Conservation (phyloP, 2,888 invertebrate species). For the Amiota mariae region DNA sequence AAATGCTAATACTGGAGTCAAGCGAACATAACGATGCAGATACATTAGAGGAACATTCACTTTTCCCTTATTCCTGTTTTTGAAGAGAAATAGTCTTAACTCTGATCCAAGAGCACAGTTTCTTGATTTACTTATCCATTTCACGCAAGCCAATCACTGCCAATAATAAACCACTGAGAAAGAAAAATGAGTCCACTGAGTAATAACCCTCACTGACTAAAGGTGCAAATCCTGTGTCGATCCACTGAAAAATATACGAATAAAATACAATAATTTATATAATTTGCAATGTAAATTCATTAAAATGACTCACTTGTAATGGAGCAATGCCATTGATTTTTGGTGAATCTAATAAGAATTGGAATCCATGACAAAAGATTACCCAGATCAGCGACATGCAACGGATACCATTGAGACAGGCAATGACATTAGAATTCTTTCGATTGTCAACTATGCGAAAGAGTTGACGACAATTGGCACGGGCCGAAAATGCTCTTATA, state of each 20-base stretch:
- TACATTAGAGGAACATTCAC: conserved; percentile 69
- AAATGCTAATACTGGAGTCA: conserved; percentile 76
- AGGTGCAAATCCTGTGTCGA: conserved; percentile 38
- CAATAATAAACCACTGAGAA: conserved; percentile 76
- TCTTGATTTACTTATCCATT: conserved; percentile 48
- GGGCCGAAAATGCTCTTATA: background rate
- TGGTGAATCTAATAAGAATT: background rate
- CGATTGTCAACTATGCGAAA: background rate
- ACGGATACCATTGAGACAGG: conserved; percentile 10
- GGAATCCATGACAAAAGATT: conserved; percentile 2
- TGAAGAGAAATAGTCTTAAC: background rate
- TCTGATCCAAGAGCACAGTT: background rate
- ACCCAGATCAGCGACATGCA: conserved; percentile 9
- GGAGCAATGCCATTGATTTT: background rate
- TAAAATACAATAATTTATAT: conserved; percentile 1
- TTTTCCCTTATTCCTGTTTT: conserved; percentile 32
- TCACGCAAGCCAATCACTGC: conserved; percentile 59
- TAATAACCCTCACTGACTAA: conserved; percentile 69
- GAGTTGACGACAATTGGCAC: conserved; percentile 11
- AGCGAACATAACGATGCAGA: conserved; percentile 72
- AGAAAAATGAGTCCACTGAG: conserved; percentile 78
- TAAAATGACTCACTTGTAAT: background rate
- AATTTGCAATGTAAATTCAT: background rate
- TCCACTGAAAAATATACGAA: conserved; percentile 44
- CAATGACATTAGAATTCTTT: conserved; percentile 6